Evolutionary conservation across 1,140 invertebrate genomes (phyloP).

Genomic region (Hermetia illucens): DNA sequence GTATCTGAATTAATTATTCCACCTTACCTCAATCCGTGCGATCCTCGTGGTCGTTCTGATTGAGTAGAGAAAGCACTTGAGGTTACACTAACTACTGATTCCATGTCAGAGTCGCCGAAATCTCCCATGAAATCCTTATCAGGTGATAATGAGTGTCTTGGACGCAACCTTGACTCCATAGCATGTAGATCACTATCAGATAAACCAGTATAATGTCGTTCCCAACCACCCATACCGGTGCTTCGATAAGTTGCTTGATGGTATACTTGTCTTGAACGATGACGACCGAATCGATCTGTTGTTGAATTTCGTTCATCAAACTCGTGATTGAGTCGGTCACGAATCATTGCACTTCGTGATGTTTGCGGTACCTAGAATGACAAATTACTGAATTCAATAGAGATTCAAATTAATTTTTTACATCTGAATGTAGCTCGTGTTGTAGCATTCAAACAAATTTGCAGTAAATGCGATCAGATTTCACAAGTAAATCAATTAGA

Average conservation of each 20-base stretch:
- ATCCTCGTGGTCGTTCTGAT: conserved; percentile 69
- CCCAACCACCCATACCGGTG: conserved; percentile 53
- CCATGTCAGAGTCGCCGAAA: conserved; percentile 74
- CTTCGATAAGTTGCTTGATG: conserved; percentile 51
- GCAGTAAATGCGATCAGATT: too few species aligned
- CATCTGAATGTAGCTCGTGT: conserved; percentile 4
- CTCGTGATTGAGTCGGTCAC: conserved; percentile 61
- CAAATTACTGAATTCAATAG: neutral
- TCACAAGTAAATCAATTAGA: too few species aligned
- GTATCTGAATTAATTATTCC: too few species aligned
- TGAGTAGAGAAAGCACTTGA: conserved; percentile 87
- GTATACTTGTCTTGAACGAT: conserved; percentile 43
- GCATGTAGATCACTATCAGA: conserved; percentile 65
- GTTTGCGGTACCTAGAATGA: conserved; percentile 22
- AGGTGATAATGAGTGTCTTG: conserved; percentile 41
- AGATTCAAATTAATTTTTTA: too few species aligned
- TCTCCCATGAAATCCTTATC: conserved; percentile 55
- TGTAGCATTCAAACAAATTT: conserved; percentile 36
- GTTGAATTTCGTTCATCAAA: conserved; percentile 64
- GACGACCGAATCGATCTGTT: conserved; percentile 43
- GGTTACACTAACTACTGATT: conserved; percentile 71
- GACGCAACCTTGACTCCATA: conserved; percentile 36
- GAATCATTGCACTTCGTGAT: conserved; percentile 37
- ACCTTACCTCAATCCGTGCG: conserved; percentile 52
- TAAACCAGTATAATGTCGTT: conserved; percentile 61